Conservation (phyloP, 92 coral and sea anemone species). For the Parazoanthus atlanticus region DNA sequence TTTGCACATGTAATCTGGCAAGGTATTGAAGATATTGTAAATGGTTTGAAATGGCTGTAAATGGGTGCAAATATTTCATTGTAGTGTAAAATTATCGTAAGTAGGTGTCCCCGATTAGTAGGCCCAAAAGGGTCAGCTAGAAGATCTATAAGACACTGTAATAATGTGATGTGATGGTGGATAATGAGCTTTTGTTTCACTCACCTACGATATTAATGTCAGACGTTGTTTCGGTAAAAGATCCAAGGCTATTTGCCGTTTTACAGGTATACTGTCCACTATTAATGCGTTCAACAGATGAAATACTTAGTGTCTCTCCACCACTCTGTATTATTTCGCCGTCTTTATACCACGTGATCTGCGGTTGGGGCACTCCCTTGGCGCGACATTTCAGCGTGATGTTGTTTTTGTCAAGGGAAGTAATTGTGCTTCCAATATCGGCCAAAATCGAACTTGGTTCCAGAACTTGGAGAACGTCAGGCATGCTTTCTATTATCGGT, state of each 20-base stretch:
- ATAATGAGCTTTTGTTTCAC: not conserved
- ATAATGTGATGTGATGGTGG: no score
- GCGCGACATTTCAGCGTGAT: constrained; percentile 10
- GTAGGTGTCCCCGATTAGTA: no score
- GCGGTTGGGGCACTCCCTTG: constrained; percentile 24
- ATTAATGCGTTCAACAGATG: not conserved
- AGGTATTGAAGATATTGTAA: no score
- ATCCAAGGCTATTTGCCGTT: constrained; percentile 13
- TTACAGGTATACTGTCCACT: constrained; percentile 22
- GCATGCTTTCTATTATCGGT: constrained; percentile 18
- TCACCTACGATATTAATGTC: constrained; percentile 7
- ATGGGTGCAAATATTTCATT: no score
- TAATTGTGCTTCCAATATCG: constrained; percentile 26
- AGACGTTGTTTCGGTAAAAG: constrained; percentile 11
- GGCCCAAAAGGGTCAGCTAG: no score
- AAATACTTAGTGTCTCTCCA: not conserved
- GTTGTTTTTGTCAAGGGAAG: constrained; percentile 38
- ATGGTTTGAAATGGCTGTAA: no score
- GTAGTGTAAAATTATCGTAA: no score
- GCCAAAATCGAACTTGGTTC: constrained; percentile 8
- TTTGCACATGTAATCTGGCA: no score
- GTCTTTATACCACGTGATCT: constrained; percentile 24
- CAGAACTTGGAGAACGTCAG: constrained; percentile 1
- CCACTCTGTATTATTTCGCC: not conserved
- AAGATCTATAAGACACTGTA: no score